Evolutionary conservation across 2,113 vertebrate genomes (phyloP).

Genomic region (Rynchops niger): DNA sequence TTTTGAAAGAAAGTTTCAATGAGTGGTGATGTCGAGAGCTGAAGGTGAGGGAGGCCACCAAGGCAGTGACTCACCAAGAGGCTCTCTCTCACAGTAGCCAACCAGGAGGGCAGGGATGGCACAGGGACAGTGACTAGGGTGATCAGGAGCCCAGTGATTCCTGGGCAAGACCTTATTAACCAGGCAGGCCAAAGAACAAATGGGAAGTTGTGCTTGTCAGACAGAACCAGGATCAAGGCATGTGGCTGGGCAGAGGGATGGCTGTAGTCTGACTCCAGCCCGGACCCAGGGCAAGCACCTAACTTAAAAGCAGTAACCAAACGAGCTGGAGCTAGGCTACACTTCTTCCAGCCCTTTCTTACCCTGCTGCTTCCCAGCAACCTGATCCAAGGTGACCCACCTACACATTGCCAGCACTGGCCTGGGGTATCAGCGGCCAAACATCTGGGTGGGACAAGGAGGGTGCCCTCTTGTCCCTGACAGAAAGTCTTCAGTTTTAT

Average conservation of each 20-base stretch:
- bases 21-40: neutral
- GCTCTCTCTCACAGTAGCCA: neutral
- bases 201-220: neutral
- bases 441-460: neutral
- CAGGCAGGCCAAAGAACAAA: neutral
- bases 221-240: neutral
- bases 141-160: neutral
- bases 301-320: neutral
- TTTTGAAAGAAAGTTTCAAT: neutral
- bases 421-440: neutral
- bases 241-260: accelerated
- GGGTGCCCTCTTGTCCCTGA: neutral
- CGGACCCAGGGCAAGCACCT: neutral
- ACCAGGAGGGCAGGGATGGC: neutral
- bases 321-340: neutral
- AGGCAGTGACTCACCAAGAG: neutral
- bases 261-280: neutral
- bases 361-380: neutral
- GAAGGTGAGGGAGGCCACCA: neutral
- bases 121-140: neutral
- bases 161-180: neutral
- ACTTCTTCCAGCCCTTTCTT: neutral
- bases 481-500: neutral
- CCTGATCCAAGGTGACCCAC: neutral
- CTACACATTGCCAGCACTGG: neutral